phyloP scores from a whole-genome alignment of 2,888 invertebrate genomes.

The Pristionchus arcanus region DNA sequence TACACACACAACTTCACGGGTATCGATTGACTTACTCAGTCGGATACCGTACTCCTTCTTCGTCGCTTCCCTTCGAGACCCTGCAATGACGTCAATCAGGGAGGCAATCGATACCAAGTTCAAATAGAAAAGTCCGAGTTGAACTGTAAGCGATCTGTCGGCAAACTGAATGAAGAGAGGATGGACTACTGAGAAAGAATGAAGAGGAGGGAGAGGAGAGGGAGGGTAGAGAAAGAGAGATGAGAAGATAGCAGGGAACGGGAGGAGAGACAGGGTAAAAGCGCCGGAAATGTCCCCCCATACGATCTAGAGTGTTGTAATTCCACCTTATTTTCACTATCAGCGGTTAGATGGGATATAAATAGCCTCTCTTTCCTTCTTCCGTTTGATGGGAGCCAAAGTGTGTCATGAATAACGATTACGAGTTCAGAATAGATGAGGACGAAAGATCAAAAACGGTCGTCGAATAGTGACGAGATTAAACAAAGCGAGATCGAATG shows the following conservation, averaged over 20 bases:
- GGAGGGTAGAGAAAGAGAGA: not conserved
- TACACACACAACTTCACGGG: not conserved
- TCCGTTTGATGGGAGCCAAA: not conserved
- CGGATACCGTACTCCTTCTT: not conserved
- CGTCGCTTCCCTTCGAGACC: not conserved
- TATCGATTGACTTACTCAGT: not conserved
- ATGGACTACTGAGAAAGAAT: constrained; percentile 31
- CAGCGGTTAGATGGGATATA: not conserved
- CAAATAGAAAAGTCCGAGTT: constrained; percentile 30
- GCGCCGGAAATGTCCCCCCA: constrained; percentile 31
- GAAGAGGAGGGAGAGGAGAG: not conserved
- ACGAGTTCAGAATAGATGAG: not conserved
- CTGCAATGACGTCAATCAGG: not conserved
- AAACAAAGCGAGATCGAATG: too few species aligned
- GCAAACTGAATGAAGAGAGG: constrained; percentile 30
- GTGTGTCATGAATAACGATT: not conserved
- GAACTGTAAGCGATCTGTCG: constrained; percentile 35
- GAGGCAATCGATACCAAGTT: constrained; percentile 22
- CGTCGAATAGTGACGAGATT: too few species aligned
- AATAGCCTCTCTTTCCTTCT: not conserved
- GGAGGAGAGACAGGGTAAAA: not conserved
- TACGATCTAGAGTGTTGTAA: constrained; percentile 41
- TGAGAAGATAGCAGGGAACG: not conserved
- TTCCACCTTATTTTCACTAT: constrained; percentile 40
- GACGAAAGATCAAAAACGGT: not conserved